A percentile compares a stretch with the other conserved stretches of the same genome.
These are phyloP conservation scores for Drosophila nr. fundita DNA, from an alignment of 2,888 invertebrate genomes.

Conservation along the genomic window DNA sequence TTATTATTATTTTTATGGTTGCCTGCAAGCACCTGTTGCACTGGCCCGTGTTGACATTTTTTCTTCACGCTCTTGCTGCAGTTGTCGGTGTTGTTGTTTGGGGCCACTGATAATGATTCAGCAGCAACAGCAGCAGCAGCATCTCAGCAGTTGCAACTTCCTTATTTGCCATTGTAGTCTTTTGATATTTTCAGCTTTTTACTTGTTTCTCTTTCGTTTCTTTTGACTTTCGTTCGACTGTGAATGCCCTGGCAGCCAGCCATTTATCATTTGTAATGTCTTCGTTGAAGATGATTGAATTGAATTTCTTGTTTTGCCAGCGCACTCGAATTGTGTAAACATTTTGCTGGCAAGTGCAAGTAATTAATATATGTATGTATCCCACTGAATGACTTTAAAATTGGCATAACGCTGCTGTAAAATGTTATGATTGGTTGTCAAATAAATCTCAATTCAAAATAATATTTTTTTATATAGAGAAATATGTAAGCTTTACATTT, in stretches of 20 bases:
- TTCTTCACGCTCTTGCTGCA: conserved; percentile 27
- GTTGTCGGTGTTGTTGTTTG: conserved; percentile 17
- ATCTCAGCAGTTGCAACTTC: conserved; percentile 58
- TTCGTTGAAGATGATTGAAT: conserved; percentile 46
- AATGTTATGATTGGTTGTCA: conserved; percentile 15
- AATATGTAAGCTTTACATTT: background rate
- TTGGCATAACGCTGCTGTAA: conserved; percentile 12
- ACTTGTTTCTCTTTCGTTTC: conserved; percentile 24
- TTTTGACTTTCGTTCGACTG: conserved; percentile 39
- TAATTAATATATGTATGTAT: conserved; percentile 44
- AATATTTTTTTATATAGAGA: background rate
- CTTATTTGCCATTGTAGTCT: conserved; percentile 79
- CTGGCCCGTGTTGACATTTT: conserved; percentile 63
- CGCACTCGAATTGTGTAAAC: conserved; percentile 49
- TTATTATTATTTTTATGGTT: conserved; percentile 52
- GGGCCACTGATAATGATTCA: conserved; percentile 65
- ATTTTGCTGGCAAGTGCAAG: conserved; percentile 44
- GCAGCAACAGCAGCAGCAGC: conserved; percentile 37
- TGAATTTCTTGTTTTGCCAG: conserved; percentile 49
- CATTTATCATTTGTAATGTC: conserved; percentile 42
- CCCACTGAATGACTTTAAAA: conserved; percentile 36
- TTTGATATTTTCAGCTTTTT: conserved; percentile 49
- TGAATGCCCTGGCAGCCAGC: conserved; percentile 18
- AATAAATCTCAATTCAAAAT: background rate
- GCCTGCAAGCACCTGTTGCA: conserved; percentile 65